Evolutionary conservation across 2,113 vertebrate species (phyloP), one percentile per base, ranked within the genome.

Genomic region (Cariama cristata): DNA sequence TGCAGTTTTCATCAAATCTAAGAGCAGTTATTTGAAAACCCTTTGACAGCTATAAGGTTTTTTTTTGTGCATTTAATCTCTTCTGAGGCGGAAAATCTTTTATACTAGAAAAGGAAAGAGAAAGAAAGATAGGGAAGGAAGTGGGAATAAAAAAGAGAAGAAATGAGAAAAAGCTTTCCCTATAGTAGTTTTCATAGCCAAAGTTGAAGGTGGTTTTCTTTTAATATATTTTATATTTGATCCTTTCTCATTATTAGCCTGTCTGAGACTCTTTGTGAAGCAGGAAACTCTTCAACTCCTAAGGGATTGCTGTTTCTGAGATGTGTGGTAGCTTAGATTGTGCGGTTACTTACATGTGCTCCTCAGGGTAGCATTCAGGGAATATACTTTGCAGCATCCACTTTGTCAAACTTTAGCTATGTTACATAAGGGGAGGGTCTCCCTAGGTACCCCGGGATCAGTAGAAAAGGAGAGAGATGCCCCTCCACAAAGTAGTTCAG

Each of bases 381-480:
- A 71, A 17, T 4, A 20, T 5, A 11, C 7, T 84, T 53, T 20
- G 35, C 16, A 63, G 14, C 62, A 60, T 30, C 23, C 32, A 27
- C 45, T 84, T 45, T 44, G 44, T n/a, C 45, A 33, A 35, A 40
- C 6, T 74, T 58, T 2, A 33, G 28, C 11, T 20, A 6, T 12
- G 17, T 72, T 22, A 5, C 2, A 3, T 24, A 17, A 52, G 10
- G 23, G 14, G 3, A 45, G 2, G 32, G 9, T 79, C 40, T 64
- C n/a, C 9, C 26, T 35, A 1, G 5, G 12, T 22, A 26, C 9
- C 7, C 26, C 1, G 0, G 24, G 42, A 7, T 21, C n/a, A 56
- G 38, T 26, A 49, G 47, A 19, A 47, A 52, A 81, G 16, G 52
- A 53, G 21, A 35, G 40, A 49, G 7, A 35, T 44, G 27, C 11